Evolutionary conservation across 1,140 invertebrate genomes (phyloP).

Genomic region (Reticulitermes speratus): DNA sequence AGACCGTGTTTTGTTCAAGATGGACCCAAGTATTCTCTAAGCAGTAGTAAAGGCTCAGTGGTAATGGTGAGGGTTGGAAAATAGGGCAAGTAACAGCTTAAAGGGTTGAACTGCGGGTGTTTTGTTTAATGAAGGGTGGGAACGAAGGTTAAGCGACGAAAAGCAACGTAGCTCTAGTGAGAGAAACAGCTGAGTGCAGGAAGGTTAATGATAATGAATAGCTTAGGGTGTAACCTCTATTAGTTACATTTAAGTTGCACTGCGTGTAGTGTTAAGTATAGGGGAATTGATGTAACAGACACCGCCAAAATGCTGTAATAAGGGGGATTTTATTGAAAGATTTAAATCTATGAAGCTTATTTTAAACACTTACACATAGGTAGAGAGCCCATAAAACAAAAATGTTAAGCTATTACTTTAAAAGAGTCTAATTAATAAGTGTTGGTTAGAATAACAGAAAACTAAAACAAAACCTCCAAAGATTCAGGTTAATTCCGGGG

Average conservation of each 20-base stretch:
- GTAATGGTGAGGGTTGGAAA: neutral
- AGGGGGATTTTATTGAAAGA: too few species aligned
- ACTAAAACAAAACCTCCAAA: too few species aligned
- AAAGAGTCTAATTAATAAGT: too few species aligned
- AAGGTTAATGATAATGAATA: neutral
- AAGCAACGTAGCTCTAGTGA: neutral
- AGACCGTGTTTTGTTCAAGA: neutral
- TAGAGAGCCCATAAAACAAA: too few species aligned
- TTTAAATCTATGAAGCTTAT: too few species aligned
- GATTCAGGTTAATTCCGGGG: too few species aligned
- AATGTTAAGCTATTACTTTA: too few species aligned
- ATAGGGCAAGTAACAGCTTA: neutral
- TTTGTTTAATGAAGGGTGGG: neutral
- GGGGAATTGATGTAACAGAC: neutral
- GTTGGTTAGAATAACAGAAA: too few species aligned
- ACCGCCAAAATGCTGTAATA: neutral
- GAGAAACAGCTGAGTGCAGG: neutral
- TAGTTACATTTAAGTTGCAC: slow-evolving; percentile 5
- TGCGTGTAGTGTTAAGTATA: neutral
- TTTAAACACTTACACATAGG: too few species aligned
- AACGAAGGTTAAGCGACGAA: neutral
- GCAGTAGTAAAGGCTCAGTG: neutral
- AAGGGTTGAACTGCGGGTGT: neutral
- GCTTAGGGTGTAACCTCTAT: neutral
- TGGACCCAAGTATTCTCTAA: neutral